Conservation (phyloP, 1,140 invertebrate species). For the Scylla paramamosain region DNA sequence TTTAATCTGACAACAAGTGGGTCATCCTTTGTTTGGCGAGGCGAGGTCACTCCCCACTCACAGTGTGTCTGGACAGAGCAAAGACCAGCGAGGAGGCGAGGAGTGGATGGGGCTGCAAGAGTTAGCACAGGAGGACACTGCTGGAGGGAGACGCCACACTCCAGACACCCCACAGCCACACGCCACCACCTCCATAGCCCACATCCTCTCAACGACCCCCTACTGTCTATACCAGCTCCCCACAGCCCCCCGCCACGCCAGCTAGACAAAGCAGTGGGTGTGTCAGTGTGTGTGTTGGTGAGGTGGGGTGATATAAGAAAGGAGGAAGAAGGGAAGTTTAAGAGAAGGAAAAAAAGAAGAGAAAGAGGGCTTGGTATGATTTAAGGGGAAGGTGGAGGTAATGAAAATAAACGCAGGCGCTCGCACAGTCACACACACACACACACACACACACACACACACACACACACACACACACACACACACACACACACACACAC, state of each 20-base stretch:
- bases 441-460: no score
- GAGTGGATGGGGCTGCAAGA: no score
- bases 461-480: no score
- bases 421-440: no score
- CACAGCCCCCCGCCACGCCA: not conserved
- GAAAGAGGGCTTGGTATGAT: no score
- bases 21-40: not conserved
- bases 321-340: no score
- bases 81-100: no score
- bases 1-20: constrained; percentile 3
- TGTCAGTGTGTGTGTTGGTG: not conserved
- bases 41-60: not conserved
- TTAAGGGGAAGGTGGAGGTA: not conserved
- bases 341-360: no score
- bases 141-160: not conserved
- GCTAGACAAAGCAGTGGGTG: not conserved
- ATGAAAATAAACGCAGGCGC: not conserved
- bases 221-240: not conserved
- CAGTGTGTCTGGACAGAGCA: not conserved
- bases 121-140: not conserved
- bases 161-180: not conserved
- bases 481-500: no score
- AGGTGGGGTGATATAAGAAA: no score
- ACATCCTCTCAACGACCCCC: no score
- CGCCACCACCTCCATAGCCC: not conserved